Base-by-base conservation (phyloP, 2,113 vertebrate species). In the Grus americana region DNA sequence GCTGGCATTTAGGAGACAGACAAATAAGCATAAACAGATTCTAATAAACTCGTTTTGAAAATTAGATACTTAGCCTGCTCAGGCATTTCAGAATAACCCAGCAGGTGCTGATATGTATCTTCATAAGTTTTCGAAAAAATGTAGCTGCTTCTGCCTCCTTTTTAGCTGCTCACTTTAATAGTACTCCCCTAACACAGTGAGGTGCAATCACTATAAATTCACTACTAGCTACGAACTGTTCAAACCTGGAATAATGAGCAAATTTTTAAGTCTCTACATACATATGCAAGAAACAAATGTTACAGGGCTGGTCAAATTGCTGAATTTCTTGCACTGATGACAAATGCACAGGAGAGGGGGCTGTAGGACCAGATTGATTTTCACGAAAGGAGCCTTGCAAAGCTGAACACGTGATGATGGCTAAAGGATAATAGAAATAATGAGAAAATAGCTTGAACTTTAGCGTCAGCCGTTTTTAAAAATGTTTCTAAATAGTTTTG, bases 311-410 rank as follows among this genome's bases (percentile, higher is more conserved):
- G 44, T 6, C 29, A 20, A 61, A 36, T 26, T 79, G 63, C 85
- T 47, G 26, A 44, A 15, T 89, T 88, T 83, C 75, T 92, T 86
- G 88, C 95, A 81, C 65, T 88, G 80, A 67, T 40, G 62, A 86
- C 38, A 93, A 94, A 96, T 86, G 82, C 89, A 98, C 98, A 98
- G 97, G 91, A 98, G 98, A 98, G 97, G 98, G 98, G 85, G 97
- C 93, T 83, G 66, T 92, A 97, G 88, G 97, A 98, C 62, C 86
- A 82, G 47, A 82, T 3, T 97, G 88, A 40, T 81, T 86, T 88
- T 94, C 79, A 63, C n/a, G 73, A 14, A 42, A 50, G 30, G 34
- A 5, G 12, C 10, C 24, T 57, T 24, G 49, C 38, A 16, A 10
- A 86, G 17, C 26, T 47, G 66, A 83, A 63, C n/a, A 17, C 23